Conservation (phyloP, 2,113 vertebrate species). For the Nannospalax galili region DNA sequence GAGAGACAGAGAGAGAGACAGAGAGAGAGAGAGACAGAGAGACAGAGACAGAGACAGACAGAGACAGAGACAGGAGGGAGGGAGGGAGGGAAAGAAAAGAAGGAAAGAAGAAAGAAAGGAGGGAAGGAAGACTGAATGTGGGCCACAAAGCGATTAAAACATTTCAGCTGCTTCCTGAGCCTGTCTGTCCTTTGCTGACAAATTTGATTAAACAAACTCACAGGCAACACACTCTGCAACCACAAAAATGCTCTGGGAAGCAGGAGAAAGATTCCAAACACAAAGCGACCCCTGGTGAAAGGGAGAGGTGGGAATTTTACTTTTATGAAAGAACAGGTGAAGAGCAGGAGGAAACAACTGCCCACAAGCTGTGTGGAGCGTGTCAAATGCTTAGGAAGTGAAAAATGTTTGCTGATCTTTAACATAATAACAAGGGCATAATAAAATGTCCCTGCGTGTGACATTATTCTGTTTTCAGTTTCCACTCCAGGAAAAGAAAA, state of each 20-base stretch:
- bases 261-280: neutral
- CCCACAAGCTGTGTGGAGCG: neutral
- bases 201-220: neutral
- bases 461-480: neutral
- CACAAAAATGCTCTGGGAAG: neutral
- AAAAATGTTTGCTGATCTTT: neutral
- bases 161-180: too few species aligned
- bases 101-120: too few species aligned
- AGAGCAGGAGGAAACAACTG: neutral
- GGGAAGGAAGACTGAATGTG: neutral
- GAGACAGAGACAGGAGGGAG: too few species aligned
- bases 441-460: accelerated
- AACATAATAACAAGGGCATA: neutral
- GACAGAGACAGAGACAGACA: too few species aligned
- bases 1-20: too few species aligned
- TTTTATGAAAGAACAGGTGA: neutral
- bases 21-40: too few species aligned
- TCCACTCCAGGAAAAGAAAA: neutral
- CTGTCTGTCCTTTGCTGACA: neutral
- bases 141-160: neutral
- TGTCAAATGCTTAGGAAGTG: neutral
- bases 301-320: neutral
- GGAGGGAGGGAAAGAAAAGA: too few species aligned
- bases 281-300: neutral
- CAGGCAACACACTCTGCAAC: neutral